Evolutionary conservation across 2,888 invertebrate genomes (phyloP).

Genomic region (Epistrophe eligans): DNA sequence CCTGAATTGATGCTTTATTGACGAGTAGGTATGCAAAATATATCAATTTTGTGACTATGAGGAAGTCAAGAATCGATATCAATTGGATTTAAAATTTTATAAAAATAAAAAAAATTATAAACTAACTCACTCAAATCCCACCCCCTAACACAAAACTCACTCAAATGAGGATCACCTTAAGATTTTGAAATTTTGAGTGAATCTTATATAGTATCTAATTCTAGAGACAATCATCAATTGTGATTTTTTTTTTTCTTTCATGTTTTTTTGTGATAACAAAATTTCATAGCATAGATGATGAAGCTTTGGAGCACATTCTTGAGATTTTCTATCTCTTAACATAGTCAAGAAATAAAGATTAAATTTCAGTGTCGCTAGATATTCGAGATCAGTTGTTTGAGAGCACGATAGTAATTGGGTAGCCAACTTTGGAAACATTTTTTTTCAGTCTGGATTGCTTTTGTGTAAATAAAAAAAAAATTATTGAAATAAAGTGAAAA

Average conservation of each 20-base stretch:
- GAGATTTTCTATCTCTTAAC: slow-evolving; percentile 25
- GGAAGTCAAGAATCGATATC: slow-evolving; percentile 35
- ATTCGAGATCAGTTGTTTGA: slow-evolving; percentile 61
- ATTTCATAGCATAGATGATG: slow-evolving; percentile 27
- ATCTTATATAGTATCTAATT: not conserved
- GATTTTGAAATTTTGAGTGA: slow-evolving; percentile 9
- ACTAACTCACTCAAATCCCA: slow-evolving; percentile 45
- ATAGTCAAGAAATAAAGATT: slow-evolving; percentile 50
- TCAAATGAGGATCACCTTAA: slow-evolving; percentile 27
- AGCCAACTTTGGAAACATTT: not conserved
- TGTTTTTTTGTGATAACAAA: slow-evolving; percentile 17
- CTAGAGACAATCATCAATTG: slow-evolving; percentile 24
- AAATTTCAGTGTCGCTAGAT: slow-evolving; percentile 55
- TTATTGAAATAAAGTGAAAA: slow-evolving; percentile 3
- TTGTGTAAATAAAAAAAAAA: not conserved
- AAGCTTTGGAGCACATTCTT: slow-evolving; percentile 59
- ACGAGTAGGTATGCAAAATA: slow-evolving; percentile 17
- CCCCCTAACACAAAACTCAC: slow-evolving; percentile 6
- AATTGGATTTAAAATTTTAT: slow-evolving; percentile 1
- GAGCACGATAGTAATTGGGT: slow-evolving; percentile 47
- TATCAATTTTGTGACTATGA: slow-evolving; percentile 42
- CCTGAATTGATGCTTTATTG: slow-evolving; percentile 18
- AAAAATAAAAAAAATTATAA: not conserved
- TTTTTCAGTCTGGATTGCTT: not conserved
- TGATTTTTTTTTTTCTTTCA: not conserved